Percentiles rank a stretch among this genome's conserved stretches.
phyloP scores from a whole-genome alignment of 2,888 invertebrate genomes.

The Mythimna lalbum region DNA sequence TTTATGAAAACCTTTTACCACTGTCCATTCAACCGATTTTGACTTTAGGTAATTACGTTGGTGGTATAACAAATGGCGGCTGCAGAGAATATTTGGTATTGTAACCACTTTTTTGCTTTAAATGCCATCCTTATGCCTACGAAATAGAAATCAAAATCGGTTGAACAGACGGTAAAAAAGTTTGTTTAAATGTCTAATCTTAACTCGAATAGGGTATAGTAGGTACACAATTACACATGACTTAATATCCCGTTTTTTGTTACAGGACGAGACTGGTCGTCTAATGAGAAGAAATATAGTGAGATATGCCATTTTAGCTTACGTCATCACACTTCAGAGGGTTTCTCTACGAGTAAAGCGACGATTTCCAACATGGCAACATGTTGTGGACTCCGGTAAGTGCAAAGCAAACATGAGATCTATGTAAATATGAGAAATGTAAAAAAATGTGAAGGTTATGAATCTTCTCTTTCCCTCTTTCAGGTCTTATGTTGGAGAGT shows the following conservation, averaged over 20 bases:
- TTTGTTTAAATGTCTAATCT: too few species aligned
- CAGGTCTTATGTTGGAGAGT: conserved; percentile 97
- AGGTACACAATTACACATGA: not conserved
- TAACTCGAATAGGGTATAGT: too few species aligned
- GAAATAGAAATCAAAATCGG: too few species aligned
- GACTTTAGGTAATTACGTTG: too few species aligned
- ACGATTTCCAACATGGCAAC: conserved; percentile 97
- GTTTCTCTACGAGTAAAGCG: conserved; percentile 97
- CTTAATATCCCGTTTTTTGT: conserved; percentile 48
- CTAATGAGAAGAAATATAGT: conserved; percentile 97
- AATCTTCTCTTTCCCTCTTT: conserved; percentile 58
- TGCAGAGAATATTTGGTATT: too few species aligned
- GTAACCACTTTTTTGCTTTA: too few species aligned
- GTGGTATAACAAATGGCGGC: too few species aligned
- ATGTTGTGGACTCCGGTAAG: conserved; percentile 97
- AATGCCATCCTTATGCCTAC: too few species aligned
- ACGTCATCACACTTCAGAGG: conserved; percentile 96
- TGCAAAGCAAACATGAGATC: conserved; percentile 49
- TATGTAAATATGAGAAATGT: conserved; percentile 25
- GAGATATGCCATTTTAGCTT: conserved; percentile 96
- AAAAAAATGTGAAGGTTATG: too few species aligned
- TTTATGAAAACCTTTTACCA: too few species aligned
- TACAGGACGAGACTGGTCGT: conserved; percentile 96
- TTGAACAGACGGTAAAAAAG: too few species aligned
- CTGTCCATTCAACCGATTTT: too few species aligned